Evolutionary conservation across 2,888 invertebrate species (phyloP), one percentile per base, ranked within the genome.

Genomic region (Noctua janthina): DNA sequence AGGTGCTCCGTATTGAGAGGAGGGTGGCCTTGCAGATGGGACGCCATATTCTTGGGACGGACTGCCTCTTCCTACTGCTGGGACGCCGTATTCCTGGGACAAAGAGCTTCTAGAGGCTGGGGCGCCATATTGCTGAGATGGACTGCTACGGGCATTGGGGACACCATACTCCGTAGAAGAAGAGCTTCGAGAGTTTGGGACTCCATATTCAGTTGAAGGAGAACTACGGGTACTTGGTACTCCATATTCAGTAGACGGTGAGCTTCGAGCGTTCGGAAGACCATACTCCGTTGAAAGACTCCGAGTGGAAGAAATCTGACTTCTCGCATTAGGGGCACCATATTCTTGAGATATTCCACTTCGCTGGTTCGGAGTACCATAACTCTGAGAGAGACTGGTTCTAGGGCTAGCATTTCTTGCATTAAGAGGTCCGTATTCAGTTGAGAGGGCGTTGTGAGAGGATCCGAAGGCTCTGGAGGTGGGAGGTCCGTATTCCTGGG

Each of bases 401-500:
- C 81, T 83, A 11, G 69, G 20, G 59, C 70, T 84, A 6, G 86
- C 75, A 54, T 82, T 75, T 74, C 88, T 89, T 8, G 89, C 77
- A 59, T 78, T 89, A 1, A 93, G 92, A 5, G 90, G 87, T 10
- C 91, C 91, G 23, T 94, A 94, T 80, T 92, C 91, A 59, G 90
- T 90, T 10, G 92, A 90, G 7, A 92, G 81, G 46, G 90, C 81
- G 67, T 95, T 91, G 17, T 82, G 82, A 5, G 92, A 90, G 13
- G 79, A 82, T n/a, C 90, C 91, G 8, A 90, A 91, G 1, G 85
- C 78, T 15, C 87, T 84, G 29, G 85, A 62, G n/a, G 82, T 54
- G 8, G 93, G 93, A 6, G 88, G 82, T 1, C 92, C 92, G 35
- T 94, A 94, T 84, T 92, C 90, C 54, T 91, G 89, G 1, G 93